phyloP scores from a whole-genome alignment of 23 tunicate genomes.

The Styela plicata region DNA sequence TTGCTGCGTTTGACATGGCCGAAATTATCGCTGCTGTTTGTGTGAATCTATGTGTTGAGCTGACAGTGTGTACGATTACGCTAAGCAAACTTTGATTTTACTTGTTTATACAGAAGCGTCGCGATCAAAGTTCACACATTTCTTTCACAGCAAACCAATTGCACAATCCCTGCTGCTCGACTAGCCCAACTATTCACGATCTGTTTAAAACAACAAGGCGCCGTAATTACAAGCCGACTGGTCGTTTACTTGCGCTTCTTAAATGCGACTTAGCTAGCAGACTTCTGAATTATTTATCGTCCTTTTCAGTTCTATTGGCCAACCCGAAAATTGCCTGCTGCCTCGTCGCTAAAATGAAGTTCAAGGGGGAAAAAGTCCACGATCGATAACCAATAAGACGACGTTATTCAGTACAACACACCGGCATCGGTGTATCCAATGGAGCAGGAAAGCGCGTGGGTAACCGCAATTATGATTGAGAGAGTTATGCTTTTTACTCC shows the following conservation, averaged over 20 bases:
- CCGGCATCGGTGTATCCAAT: background rate
- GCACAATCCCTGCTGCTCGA: background rate
- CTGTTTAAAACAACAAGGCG: background rate
- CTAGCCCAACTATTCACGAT: no score
- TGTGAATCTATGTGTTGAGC: no score
- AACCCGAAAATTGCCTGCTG: background rate
- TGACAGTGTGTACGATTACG: no score
- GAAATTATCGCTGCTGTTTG: no score
- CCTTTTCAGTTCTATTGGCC: background rate
- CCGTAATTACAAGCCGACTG: background rate
- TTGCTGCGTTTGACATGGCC: no score
- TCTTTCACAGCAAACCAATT: background rate
- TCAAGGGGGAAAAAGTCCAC: background rate
- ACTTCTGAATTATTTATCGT: background rate
- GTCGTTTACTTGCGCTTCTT: background rate
- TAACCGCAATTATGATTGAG: background rate
- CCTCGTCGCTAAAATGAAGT: background rate
- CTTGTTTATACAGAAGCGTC: background rate
- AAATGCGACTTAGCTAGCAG: background rate
- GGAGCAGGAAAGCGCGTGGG: background rate
- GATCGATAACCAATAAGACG: background rate
- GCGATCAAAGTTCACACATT: background rate
- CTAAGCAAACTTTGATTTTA: background rate
- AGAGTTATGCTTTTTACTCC: background rate
- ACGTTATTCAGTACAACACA: background rate